These are phyloP conservation scores for Platysteira castanea DNA, from an alignment of 2,113 vertebrate species.

Conservation along the genomic window DNA sequence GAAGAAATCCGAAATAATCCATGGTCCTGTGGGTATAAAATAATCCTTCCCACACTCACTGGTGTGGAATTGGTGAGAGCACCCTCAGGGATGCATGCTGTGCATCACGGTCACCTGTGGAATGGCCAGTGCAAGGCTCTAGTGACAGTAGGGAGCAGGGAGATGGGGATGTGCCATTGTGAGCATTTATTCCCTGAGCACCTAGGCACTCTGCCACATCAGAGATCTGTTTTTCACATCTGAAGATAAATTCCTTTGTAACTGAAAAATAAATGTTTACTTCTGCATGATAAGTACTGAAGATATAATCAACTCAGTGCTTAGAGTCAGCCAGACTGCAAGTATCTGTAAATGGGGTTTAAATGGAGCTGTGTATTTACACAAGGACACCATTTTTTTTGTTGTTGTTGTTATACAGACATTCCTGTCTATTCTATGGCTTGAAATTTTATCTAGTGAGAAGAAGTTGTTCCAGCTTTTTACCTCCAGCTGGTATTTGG, in stretches of 20 bases:
- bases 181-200: background rate
- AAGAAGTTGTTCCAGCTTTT: background rate
- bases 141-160: background rate
- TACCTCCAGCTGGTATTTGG: background rate
- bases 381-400: background rate
- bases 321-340: background rate
- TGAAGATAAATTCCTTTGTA: background rate
- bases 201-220: background rate
- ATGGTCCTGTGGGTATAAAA: background rate
- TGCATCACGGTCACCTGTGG: accelerated
- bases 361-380: background rate
- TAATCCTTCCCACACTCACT: accelerated
- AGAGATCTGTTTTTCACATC: background rate
- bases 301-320: background rate
- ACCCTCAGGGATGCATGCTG: accelerated
- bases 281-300: background rate
- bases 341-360: background rate
- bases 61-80: background rate
- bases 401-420: background rate
- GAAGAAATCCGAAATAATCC: background rate
- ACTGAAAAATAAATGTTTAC: background rate
- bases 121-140: background rate
- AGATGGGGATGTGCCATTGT: background rate
- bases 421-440: background rate
- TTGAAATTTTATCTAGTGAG: background rate